Conservation (phyloP, 2,797 vertebrate species). For the Takifugu rubripes region DNA sequence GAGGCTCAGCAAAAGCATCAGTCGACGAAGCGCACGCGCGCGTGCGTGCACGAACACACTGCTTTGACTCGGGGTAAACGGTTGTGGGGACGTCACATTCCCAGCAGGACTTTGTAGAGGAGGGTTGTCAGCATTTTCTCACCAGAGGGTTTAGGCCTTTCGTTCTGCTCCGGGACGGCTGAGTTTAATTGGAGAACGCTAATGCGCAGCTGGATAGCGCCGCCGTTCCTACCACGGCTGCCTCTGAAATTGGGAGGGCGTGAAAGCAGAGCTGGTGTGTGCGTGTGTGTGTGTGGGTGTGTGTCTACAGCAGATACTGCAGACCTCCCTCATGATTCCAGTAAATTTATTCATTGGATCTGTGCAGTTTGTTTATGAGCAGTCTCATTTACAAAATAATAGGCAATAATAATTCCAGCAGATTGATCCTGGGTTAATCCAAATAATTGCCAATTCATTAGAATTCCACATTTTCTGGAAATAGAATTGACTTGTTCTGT, state of each 20-base stretch:
- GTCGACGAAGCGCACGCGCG: slow-evolving; percentile 37
- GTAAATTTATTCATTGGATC: slow-evolving; percentile 63
- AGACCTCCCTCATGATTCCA: slow-evolving; percentile 49
- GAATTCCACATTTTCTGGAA: slow-evolving; percentile 57
- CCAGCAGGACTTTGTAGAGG: slow-evolving; percentile 59
- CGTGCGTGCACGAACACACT: slow-evolving; percentile 9
- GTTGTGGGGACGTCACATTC: slow-evolving; percentile 54
- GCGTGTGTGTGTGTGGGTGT: slow-evolving; percentile 22
- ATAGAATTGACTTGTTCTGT: slow-evolving; percentile 50
- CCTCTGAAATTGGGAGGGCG: slow-evolving; percentile 49
- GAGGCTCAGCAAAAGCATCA: slow-evolving; percentile 21
- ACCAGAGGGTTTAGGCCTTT: slow-evolving; percentile 62
- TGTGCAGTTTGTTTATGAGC: slow-evolving; percentile 62
- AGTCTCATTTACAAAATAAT: slow-evolving; percentile 68
- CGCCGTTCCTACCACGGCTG: slow-evolving; percentile 47
- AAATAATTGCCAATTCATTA: slow-evolving; percentile 66
- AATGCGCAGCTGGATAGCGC: slow-evolving; percentile 64
- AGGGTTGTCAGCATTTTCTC: slow-evolving; percentile 68
- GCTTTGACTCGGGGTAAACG: slow-evolving; percentile 43
- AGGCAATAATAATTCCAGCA: slow-evolving; percentile 64
- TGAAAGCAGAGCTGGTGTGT: slow-evolving; percentile 27
- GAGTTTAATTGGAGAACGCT: slow-evolving; percentile 70
- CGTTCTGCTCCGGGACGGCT: slow-evolving; percentile 56
- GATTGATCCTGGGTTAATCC: slow-evolving; percentile 69
- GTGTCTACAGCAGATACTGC: slow-evolving; percentile 27